Evolutionary conservation across 2,797 vertebrate species (phyloP), one percentile per base, ranked within the genome.

Genomic region (Scomberomorus guttatus): DNA sequence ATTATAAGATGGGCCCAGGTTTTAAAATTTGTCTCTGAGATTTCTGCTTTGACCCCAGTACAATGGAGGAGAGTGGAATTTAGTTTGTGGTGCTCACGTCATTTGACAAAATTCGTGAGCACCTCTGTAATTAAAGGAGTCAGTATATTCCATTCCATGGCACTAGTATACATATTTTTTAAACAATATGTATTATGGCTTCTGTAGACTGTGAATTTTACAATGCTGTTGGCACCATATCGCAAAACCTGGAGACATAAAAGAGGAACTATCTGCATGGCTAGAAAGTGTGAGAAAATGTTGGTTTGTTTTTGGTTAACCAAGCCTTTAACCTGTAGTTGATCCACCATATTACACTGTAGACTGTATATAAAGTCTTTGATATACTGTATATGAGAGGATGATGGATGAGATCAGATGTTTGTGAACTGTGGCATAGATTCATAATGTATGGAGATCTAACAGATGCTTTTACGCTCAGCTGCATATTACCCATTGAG

Each of bases 391-490:
- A 17, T 15, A 34, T 64, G 3, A 72, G 12, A 27, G 51, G 11
- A n/a, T 42, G 46, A 69, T 27, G 14, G 11, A 42, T 62, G 42
- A 54, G 7, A 57, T 52, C 7, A 18, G 46, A 64, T 25, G n/a
- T 77, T 62, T 52, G 5, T 39, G 51, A 79, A 13, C 29, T 27
- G 34, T 51, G n/a, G 14, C 61, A 60, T 37, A 22, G 50, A 62
- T 83, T 77, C 4, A 75, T 66, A 77, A 74, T 52, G 25, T 42
- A 74, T 58, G 39, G 22, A 10, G 8, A 42, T 44, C 24, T 22
- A 69, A 69, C 79, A 76, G 51, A 83, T 81, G 71, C 62, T 29
- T 67, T 71, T 42, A 61, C 20, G 46, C 74, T 46, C 56, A n/a
- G 64, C 32, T 81, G 55, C 56, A 52, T 59, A 44, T 72, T 37